Evolutionary conservation across 2,113 vertebrate species (phyloP), one percentile per base, ranked within the genome.

Genomic region (Brachyhypopomus gauderio): DNA sequence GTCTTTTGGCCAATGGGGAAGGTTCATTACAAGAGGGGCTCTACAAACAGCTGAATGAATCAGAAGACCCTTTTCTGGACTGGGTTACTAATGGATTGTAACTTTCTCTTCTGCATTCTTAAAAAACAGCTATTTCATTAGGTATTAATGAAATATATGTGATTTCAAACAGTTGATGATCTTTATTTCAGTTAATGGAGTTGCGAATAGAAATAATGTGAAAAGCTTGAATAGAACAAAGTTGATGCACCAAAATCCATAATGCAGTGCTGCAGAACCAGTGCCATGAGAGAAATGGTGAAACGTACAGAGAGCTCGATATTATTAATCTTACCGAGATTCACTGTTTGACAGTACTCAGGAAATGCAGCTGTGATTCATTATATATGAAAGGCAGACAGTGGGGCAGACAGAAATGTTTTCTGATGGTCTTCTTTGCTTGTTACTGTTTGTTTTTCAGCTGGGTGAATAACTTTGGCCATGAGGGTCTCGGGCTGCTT

Each of bases 401-500:
- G 22, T 5, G 17, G 7, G 14, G 34, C 56, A 14, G 12, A 14
- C 45, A 52, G 45, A 52, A 52, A 5, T 78, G 63, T 75, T 67
- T 82, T n/a, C 25, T 85, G 6, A 81, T 9, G 2, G 20, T 56
- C 23, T 58, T 82, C 23, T 78, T 75, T 76, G 2, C 77, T 22
- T 87, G 5, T 87, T 8, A 87, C 3, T 84, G 25, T 45, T 0
- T 82, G 84, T 17, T 17, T 89, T 79, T 70, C 64, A 99, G 98
- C 88, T 99, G 98, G 98, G 98, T 99, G 87, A 98, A 99, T 89
- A 99, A 99, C 92, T 99, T 99, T 75, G 97, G 98, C 25, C 94
- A 98, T 91, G 98, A 99, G 90, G 98, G 98, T 81, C 96, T 99
- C 30, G 96, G 97, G 1, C 93, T 99, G 58, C 92, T 99, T 58